Conservation (phyloP, 2,888 invertebrate genomes). For the Petrolisthes manimaculis region DNA sequence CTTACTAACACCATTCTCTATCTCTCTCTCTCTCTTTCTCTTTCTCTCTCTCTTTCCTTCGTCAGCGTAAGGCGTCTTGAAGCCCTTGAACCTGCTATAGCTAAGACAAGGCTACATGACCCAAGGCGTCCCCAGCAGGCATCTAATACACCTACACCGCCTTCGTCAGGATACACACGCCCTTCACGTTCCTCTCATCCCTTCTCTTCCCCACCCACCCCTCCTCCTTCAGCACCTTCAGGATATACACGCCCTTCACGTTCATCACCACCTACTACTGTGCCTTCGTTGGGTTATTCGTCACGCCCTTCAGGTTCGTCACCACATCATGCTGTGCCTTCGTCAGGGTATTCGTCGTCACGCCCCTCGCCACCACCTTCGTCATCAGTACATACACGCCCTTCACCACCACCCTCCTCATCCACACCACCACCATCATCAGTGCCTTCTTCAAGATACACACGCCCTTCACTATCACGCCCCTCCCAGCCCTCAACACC, state of each 20-base stretch:
- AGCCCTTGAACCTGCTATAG: constrained; percentile 54
- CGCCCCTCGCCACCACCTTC: no score
- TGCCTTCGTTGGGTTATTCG: no score
- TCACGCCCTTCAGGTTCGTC: no score
- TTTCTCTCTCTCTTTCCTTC: not conserved
- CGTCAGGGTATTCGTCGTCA: no score
- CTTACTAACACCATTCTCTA: not conserved
- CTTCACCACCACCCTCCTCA: constrained; percentile 31
- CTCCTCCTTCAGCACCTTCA: not conserved
- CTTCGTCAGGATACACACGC: not conserved
- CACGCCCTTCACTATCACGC: not conserved
- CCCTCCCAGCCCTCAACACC: no score
- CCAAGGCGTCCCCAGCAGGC: constrained; percentile 23
- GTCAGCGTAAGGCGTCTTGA: constrained; percentile 44
- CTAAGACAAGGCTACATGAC: constrained; percentile 60
- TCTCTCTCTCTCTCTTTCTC: not conserved
- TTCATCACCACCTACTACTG: no score
- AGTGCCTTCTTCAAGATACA: constrained; percentile 11
- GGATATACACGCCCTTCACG: not conserved
- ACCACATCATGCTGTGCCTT: no score
- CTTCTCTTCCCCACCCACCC: not conserved
- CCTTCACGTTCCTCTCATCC: not conserved
- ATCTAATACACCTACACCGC: no score
- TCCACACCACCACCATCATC: constrained; percentile 33
- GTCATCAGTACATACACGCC: not conserved